Evolutionary conservation across 2,797 vertebrate species (phyloP).

Genomic region (Remorina albescens): DNA sequence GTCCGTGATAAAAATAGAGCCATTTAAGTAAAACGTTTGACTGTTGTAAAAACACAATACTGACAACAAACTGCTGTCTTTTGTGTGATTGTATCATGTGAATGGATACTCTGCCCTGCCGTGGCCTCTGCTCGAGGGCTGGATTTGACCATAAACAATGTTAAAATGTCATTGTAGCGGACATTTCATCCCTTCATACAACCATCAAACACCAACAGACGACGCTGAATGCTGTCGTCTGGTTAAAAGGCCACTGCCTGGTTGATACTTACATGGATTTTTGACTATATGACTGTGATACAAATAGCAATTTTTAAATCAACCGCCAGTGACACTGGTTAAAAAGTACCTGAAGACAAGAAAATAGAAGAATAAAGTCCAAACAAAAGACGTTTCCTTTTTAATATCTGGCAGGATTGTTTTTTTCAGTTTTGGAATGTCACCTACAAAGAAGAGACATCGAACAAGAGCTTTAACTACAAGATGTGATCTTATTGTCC

Average conservation of each 20-base stretch:
- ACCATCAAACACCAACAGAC: background rate
- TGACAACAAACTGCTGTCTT: conserved; percentile 9
- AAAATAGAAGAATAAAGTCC: conserved; percentile 25
- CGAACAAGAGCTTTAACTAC: conserved; percentile 50
- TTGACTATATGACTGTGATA: background rate
- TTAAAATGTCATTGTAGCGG: background rate
- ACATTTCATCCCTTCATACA: conserved; percentile 13
- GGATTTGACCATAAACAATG: too few relatives aligned
- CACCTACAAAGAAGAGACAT: conserved; percentile 48
- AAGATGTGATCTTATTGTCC: conserved; percentile 37
- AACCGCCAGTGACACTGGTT: conserved; percentile 1
- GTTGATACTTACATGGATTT: conserved; percentile 8
- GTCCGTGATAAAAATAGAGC: conserved; percentile 10
- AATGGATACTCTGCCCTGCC: background rate
- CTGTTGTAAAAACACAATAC: conserved; percentile 24
- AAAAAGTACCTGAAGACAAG: conserved; percentile 17
- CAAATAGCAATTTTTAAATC: background rate
- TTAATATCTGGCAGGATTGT: conserved; percentile 64
- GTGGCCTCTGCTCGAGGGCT: background rate
- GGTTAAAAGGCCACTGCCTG: background rate
- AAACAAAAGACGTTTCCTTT: conserved; percentile 51
- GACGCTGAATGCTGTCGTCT: background rate
- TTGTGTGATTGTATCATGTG: too few relatives aligned
- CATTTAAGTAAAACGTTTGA: conserved; percentile 25
- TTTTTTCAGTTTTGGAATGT: conserved; percentile 65